These are phyloP conservation scores for Osmerus eperlanus DNA, from an alignment of 2,113 vertebrate species.

Conservation along the genomic window DNA sequence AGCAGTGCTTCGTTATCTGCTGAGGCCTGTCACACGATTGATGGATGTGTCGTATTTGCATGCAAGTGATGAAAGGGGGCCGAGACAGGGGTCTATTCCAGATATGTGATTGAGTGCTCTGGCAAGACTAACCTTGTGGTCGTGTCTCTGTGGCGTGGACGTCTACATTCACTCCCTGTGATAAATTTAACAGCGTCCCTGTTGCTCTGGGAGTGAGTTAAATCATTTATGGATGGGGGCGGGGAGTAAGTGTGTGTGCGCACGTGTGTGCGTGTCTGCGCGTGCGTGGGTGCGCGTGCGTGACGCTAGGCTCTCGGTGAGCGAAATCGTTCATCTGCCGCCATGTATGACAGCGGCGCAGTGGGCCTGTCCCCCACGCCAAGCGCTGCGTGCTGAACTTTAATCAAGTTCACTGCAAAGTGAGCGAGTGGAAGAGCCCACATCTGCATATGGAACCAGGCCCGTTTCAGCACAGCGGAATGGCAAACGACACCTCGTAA, in stretches of 20 bases:
- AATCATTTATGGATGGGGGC: constrained; percentile 24
- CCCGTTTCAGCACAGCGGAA: not conserved
- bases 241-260: too few species aligned
- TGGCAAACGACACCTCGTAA: constrained; percentile 38
- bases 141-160: constrained; percentile 47
- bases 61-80: constrained; percentile 58
- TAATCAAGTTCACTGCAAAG: constrained; percentile 55
- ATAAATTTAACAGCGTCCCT: constrained; percentile 46
- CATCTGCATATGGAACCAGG: constrained; percentile 50
- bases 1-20: constrained; percentile 40
- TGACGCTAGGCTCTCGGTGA: too few species aligned
- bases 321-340: constrained; percentile 32
- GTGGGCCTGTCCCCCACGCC: constrained; percentile 34
- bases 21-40: constrained; percentile 35
- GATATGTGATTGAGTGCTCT: constrained; percentile 41
- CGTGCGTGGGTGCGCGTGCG: too few species aligned
- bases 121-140: constrained; percentile 39
- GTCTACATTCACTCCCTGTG: constrained; percentile 50
- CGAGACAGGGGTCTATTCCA: constrained; percentile 38
- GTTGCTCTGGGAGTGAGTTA: constrained; percentile 36
- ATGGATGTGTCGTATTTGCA: constrained; percentile 61
- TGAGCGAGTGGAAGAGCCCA: not conserved
- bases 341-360: constrained; percentile 55
- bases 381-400: constrained; percentile 39
- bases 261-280: too few species aligned